phyloP scores from a whole-genome alignment of 2,888 invertebrate species.

The Erannis defoliaria region DNA sequence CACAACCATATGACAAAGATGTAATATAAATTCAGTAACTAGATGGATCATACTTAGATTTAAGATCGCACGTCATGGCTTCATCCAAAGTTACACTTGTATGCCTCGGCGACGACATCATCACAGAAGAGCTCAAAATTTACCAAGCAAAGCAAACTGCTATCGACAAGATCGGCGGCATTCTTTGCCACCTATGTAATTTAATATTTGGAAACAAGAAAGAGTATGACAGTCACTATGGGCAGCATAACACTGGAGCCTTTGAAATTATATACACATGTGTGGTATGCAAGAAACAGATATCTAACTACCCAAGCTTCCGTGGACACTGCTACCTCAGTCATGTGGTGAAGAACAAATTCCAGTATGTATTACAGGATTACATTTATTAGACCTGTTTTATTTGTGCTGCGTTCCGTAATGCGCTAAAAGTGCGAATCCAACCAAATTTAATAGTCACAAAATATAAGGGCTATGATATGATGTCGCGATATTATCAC shows the following conservation, averaged over 20 bases:
- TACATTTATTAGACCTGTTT: too few species aligned
- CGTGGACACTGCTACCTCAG: slow-evolving; percentile 86
- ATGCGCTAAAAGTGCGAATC: too few species aligned
- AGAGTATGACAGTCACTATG: slow-evolving; percentile 85
- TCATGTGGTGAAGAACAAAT: slow-evolving; percentile 85
- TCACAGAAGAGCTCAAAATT: slow-evolving; percentile 1
- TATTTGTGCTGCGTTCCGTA: too few species aligned
- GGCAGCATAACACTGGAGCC: slow-evolving; percentile 63
- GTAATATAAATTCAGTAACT: slow-evolving; percentile 54
- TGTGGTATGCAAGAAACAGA: slow-evolving; percentile 84
- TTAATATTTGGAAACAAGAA: slow-evolving; percentile 80
- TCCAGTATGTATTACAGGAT: slow-evolving; percentile 82
- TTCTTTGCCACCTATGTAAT: slow-evolving; percentile 86
- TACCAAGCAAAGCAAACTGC: slow-evolving; percentile 64
- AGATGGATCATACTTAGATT: slow-evolving; percentile 77
- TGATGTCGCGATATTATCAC: too few species aligned
- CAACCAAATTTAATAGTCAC: too few species aligned
- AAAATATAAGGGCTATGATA: too few species aligned
- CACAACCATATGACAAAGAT: slow-evolving; percentile 68
- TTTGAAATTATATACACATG: slow-evolving; percentile 83
- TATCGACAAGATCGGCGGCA: slow-evolving; percentile 82
- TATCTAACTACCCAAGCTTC: slow-evolving; percentile 84
- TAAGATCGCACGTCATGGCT: slow-evolving; percentile 60
- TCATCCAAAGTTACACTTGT: slow-evolving; percentile 49
- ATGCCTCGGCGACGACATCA: slow-evolving; percentile 27